Base-by-base conservation (phyloP, 2,797 vertebrate species). In the Melanotaenia parkinsoni region DNA sequence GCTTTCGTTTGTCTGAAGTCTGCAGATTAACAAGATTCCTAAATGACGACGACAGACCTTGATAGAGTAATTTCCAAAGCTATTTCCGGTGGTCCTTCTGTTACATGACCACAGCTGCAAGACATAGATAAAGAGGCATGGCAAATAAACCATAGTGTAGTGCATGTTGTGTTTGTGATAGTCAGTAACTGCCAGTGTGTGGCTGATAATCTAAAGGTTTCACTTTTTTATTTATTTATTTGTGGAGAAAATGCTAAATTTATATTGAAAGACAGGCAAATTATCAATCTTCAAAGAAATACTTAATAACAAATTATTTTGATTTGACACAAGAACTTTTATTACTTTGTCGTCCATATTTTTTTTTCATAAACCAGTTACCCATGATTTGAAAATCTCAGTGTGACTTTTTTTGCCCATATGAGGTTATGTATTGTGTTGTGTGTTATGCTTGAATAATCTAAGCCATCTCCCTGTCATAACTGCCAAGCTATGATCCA, bases 401-500 rank as follows among this genome's bases (percentile, higher is more conserved):
- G 51, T 10, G 58, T 67, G 16, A 65, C 70, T 32, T 32, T 47
- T 26, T 37, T 30, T 56, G 54, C 35, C 66, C 59, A 76, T 63
- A 33, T 70, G 18, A 6, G 62, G 12, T 63, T 74, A 47, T 75
- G 58, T 72, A 35, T 65, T 66, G 61, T 26, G 26, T 26, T 26
- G 26, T 26, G 59, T 57, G 37, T 38, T 38, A 65, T 35, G 9
- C 74, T 72, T 35, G 58, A 81, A 82, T 58, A 76, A 67, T 58
- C 43, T 45, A 72, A 72, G 63, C 2, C 43, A 63, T 67, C 79
- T 91, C 70, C 24, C 70, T 74, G 73, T 76, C 80, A 72, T 70
- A 74, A 79, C 30, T 69, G 70, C 38, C 67, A 58, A 56, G 72
- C 58, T 77, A 38, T 72, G 51, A 89, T 86, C 73, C 85, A 90